Base-by-base conservation (phyloP, 2,113 vertebrate genomes). In the Lampris megalopsis region DNA sequence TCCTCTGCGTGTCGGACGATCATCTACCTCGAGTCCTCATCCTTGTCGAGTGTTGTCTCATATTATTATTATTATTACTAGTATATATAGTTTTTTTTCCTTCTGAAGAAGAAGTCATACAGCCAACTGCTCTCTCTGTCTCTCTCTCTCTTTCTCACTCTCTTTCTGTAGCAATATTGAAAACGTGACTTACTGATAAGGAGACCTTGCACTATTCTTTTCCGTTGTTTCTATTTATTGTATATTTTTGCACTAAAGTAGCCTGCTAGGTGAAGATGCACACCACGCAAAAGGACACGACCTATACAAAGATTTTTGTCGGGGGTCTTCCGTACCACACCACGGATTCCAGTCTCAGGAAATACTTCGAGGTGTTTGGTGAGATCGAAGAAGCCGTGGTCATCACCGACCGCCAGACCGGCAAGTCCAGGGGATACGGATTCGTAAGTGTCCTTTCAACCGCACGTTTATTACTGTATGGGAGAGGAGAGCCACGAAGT, bases 301-400 rank as follows among this genome's bases (percentile, higher is more conserved):
- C 97, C 69, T 98, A 98, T 90, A 98, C 97, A 83, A 98, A 98
- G 95, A 98, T 99, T 90, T 98, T 99, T 92, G 97, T 99, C 86
- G 97, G 97, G 86, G 97, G 97, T 70, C 93, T 99, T 68, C 97
- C 97, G 81, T 99, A 98, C 89, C 97, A 99, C 94, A 98, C 97
- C 94, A 98, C 97, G 73, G 97, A 99, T 91, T 96, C 97, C 89
- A 98, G 97, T 92, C 96, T 99, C 91, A 97, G 97, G 94, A 99
- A 98, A 93, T 99, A 98, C 93, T 99, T 99, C 79, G 97, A 99
- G 91, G 97, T 98, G 84, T 99, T 98, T 88, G 97, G 97, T 5
- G 97, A 99, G 89, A 99, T 99, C 83, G 97, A 99, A 91, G 97
- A 98, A 90, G 97, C 97, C 41, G 97, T 99, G 89, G 97, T 99